Conservation (phyloP, 1,140 invertebrate species). For the Eupristina koningsbergeri region DNA sequence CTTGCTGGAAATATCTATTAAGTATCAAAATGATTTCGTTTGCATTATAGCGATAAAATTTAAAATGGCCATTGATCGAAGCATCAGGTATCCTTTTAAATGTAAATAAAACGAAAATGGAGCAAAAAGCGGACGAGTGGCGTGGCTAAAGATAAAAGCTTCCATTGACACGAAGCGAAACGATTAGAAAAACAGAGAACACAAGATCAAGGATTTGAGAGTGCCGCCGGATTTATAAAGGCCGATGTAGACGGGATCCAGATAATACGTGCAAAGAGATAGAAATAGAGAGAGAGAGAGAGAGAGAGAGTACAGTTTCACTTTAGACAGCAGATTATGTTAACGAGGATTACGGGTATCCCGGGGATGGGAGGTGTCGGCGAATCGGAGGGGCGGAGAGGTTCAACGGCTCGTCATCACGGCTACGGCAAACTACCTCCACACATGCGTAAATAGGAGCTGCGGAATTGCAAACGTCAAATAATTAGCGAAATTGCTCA, state of each 20-base stretch:
- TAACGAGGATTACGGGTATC: conserved; percentile 1
- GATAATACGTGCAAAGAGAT: background rate
- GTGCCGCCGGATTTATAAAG: background rate
- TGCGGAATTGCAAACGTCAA: background rate
- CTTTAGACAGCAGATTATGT: background rate
- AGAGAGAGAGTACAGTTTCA: background rate
- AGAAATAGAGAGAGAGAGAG: too few relatives aligned
- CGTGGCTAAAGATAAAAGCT: background rate
- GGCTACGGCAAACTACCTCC: background rate
- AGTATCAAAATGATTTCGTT: too few relatives aligned
- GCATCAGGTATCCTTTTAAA: background rate
- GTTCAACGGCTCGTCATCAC: background rate
- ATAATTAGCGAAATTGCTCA: conserved; percentile 18
- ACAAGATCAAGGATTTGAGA: too few relatives aligned
- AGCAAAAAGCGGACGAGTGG: background rate
- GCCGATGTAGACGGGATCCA: background rate
- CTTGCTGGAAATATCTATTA: too few relatives aligned
- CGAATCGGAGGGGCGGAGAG: background rate
- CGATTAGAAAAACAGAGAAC: background rate
- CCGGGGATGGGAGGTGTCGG: background rate
- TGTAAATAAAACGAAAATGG: background rate
- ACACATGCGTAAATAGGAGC: too few relatives aligned
- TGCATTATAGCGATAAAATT: background rate
- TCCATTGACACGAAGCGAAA: background rate
- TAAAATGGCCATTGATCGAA: background rate